These are phyloP conservation scores for Galagoides demidoff DNA, from an alignment of 2,797 vertebrate genomes.

Conservation along the genomic window DNA sequence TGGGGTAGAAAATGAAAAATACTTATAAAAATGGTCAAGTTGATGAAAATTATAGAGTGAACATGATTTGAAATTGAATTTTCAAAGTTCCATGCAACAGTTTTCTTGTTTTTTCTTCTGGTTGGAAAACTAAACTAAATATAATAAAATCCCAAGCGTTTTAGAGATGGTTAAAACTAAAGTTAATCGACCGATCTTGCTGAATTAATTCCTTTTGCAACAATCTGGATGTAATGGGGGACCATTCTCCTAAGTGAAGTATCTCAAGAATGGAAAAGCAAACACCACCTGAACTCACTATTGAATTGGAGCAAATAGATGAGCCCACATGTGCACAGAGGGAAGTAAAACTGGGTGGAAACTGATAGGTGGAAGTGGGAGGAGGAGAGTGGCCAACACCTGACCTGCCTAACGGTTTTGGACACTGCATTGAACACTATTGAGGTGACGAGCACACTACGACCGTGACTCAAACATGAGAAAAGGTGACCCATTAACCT, in stretches of 20 bases:
- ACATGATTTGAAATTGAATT: conserved; percentile 63
- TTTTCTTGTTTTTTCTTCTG: background rate
- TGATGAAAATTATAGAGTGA: conserved; percentile 47
- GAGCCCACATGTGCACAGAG: background rate
- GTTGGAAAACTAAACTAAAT: background rate
- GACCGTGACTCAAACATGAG: background rate
- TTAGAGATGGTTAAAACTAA: background rate
- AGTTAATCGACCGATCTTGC: background rate
- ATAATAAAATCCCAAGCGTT: background rate
- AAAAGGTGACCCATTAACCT: background rate
- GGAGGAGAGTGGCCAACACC: background rate
- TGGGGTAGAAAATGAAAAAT: conserved; percentile 73
- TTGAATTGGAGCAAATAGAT: background rate
- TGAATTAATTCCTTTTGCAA: background rate
- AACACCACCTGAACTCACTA: background rate
- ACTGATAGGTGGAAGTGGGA: background rate
- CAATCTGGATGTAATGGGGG: background rate
- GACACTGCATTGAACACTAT: background rate
- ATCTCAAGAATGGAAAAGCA: background rate
- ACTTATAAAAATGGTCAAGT: conserved; percentile 44
- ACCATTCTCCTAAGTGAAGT: background rate
- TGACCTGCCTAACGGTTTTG: background rate
- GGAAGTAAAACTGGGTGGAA: background rate
- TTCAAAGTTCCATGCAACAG: background rate
- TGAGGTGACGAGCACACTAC: background rate